Evolutionary conservation across 2,888 invertebrate species (phyloP), one percentile per base, ranked within the genome.

Genomic region (Morinoia aosen): DNA sequence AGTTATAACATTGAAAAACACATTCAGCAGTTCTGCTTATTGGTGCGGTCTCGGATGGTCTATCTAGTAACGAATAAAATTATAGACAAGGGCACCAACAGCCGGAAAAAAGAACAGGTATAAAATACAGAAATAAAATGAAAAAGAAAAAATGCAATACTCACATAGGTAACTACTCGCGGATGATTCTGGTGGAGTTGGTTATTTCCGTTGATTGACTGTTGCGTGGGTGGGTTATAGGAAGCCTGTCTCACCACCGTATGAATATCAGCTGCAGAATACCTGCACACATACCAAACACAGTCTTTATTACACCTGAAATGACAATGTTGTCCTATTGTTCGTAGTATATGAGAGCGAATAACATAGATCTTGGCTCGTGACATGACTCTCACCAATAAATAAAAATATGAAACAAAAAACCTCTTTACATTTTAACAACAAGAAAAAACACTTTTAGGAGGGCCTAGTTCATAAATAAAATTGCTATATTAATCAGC

Each of bases 241-340:
- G 94, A 76, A 48, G 96, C 96, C 57, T 96, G 96, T 95, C 96
- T 95, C 95, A 96, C 94, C 88, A 96, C 96, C 88, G 95, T 96
- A 95, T 96, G 96, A 90, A 96, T 96, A 95, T 96, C 96, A 88
- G 96, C 96, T 14, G 96, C 96, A 64, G 96, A 96, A 95, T 96
- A 96, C 95, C 96, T 96, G 96, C 25, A 33, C 16, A 33, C 25
- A 33, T 33, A 76, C 76, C 19, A 76, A 76, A 76, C 76, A 33
- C 25, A 33, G 0, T 76, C 25, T 33, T 25, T 33, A 76, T 19
- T 76, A 76, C 25, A 19, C 33, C 25, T 76, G 19, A 0, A 76
- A 33, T 33, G 39, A 58, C n/a, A 11, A 76, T 33, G 76, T 33
- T 10, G 25, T 76, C 25, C 33, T 76, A 2, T 33, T 7, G 25